Evolutionary conservation across 1,140 invertebrate species (phyloP).

Genomic region (Anastrepha obliqua): DNA sequence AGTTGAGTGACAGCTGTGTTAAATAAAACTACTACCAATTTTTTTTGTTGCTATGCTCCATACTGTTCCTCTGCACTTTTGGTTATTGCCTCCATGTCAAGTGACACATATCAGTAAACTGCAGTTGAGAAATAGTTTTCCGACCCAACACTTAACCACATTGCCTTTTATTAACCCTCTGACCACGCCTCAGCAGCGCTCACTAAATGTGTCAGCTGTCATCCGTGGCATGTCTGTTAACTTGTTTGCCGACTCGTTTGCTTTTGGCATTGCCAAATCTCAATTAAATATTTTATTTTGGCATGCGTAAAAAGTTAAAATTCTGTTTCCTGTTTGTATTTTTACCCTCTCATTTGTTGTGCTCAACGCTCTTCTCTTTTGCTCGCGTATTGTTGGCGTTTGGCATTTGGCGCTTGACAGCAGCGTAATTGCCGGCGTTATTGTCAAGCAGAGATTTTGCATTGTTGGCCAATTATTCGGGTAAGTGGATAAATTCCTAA

Average conservation of each 20-base stretch:
- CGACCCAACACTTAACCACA: not conserved
- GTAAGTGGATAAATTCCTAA: not conserved
- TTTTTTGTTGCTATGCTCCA: too few relatives aligned
- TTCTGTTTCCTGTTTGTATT: not conserved
- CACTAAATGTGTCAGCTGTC: conserved; percentile 30
- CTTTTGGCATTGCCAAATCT: not conserved
- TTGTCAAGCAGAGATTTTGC: conserved; percentile 23
- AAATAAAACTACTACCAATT: too few relatives aligned
- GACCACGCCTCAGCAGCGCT: not conserved
- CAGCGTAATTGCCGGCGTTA: not conserved
- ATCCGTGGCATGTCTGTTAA: not conserved
- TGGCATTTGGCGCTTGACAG: not conserved
- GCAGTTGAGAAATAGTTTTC: conserved; percentile 31
- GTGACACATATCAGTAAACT: conserved; percentile 30
- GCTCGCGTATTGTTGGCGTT: too few relatives aligned
- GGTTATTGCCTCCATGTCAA: not conserved
- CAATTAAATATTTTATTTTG: conserved; percentile 11
- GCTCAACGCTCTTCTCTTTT: too few relatives aligned
- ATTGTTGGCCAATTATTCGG: conserved; percentile 34
- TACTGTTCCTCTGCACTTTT: too few relatives aligned
- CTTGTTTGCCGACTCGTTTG: not conserved
- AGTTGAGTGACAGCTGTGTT: too few relatives aligned
- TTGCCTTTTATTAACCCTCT: not conserved
- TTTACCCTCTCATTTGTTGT: conserved; percentile 5
- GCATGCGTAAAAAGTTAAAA: too few relatives aligned